These are phyloP conservation scores for Melanaphis sacchari DNA, from an alignment of 1,140 invertebrate species.

Conservation along the genomic window DNA sequence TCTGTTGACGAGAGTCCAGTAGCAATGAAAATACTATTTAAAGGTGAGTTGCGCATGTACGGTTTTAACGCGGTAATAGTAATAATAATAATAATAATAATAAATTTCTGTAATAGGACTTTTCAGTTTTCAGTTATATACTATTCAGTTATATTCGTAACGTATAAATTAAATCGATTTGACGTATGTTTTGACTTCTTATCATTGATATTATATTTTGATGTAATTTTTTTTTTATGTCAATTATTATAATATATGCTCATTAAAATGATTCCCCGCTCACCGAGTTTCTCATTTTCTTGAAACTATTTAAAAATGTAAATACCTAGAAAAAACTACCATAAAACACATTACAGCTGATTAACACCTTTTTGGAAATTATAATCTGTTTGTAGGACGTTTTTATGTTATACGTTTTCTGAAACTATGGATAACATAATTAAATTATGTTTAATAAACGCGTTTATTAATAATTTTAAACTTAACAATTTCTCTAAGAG, in stretches of 20 bases:
- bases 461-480: background rate
- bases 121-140: too few relatives aligned
- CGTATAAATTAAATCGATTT: background rate
- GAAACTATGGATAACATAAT: background rate
- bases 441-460: background rate
- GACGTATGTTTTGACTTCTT: too few relatives aligned
- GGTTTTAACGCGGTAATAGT: background rate
- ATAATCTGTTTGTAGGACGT: background rate
- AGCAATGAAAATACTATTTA: background rate
- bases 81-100: background rate
- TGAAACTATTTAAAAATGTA: too few relatives aligned
- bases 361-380: background rate
- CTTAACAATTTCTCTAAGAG: background rate
- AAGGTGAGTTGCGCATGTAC: background rate
- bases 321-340: too few relatives aligned
- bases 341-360: background rate
- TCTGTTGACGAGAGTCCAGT: conserved; percentile 31
- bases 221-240: background rate
- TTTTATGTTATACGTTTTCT: background rate
- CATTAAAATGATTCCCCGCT: background rate
- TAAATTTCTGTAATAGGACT: too few relatives aligned
- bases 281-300: too few relatives aligned
- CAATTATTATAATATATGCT: too few relatives aligned
- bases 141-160: too few relatives aligned
- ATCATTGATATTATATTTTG: background rate